Evolutionary conservation across 2,113 vertebrate species (phyloP), one percentile per base, ranked within the genome.

Genomic region (Toxotes chatareus): DNA sequence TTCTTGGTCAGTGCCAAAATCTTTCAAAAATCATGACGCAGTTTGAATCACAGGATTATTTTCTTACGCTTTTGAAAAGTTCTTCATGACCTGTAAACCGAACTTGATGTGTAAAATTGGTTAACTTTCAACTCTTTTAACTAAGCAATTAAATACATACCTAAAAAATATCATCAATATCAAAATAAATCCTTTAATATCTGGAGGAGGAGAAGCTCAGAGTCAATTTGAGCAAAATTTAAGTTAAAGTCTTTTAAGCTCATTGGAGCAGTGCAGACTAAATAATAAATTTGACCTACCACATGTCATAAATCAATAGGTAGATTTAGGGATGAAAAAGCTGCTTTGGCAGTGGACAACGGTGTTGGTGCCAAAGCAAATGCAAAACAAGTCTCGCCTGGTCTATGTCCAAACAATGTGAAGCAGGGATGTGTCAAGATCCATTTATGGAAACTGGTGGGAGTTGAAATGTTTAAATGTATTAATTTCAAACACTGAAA

Each of bases 401-500:
- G 65, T 73, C 57, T 73, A 44, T 42, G 32, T 82, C 82, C 79
- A 84, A 90, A 86, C 63, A 86, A 75, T 65, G 57, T 71, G 70
- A 72, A 59, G 59, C 73, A 51, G 0, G 31, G 61, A 74, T 85
- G 74, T 14, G 51, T 88, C 86, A 83, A 74, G 44, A 87, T 74
- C 70, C 73, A 79, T 86, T 91, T 88, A 72, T 70, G 85, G 82
- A 84, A 83, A 57, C 65, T 51, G 80, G 79, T 88, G 64, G 75
- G 80, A 84, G 83, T 82, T 68, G 47, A 82, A 73, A 86, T 63
- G 40, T 85, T 88, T 65, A 60, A 73, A 88, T 84, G 61, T 16
- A 75, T 72, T 57, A 19, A 11, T 56, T 70, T 59, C 9, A 46
- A 83, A 63, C 59, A 62, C 14, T 70, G 31, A 44, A 65, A 82